Percentiles rank a stretch among this genome's conserved stretches.
These are phyloP conservation scores for Pitta sordida DNA, from an alignment of 2,113 vertebrate genomes.

Conservation along the genomic window DNA sequence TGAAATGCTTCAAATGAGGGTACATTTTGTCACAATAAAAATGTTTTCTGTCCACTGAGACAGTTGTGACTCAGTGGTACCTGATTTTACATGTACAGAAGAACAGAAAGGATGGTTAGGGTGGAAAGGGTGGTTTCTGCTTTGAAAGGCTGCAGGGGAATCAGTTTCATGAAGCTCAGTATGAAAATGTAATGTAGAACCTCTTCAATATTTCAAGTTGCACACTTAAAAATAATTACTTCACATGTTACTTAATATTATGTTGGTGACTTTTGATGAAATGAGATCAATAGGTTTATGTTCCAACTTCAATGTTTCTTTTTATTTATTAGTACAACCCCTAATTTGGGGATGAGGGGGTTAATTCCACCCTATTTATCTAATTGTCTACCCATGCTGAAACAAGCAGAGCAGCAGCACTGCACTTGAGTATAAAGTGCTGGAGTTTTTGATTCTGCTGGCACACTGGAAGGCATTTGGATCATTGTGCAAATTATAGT, in stretches of 20 bases:
- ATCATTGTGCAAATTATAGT: conserved; percentile 20
- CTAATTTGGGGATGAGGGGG: background rate
- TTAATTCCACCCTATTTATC: conserved; percentile 32
- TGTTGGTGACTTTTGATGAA: background rate
- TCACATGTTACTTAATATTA: background rate
- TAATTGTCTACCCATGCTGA: background rate
- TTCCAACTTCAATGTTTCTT: background rate
- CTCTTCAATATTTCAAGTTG: background rate
- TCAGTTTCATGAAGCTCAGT: background rate
- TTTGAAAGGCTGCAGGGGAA: background rate
- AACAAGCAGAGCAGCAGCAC: conserved; percentile 6
- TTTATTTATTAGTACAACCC: background rate
- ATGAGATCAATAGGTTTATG: background rate
- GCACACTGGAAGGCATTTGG: conserved; percentile 20
- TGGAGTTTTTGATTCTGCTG: conserved; percentile 3
- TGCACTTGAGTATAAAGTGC: background rate
- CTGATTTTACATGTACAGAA: background rate
- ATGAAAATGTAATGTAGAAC: background rate
- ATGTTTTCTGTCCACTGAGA: background rate
- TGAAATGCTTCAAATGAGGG: background rate
- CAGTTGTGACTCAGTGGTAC: background rate
- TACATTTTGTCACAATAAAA: conserved; percentile 3
- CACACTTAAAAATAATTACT: background rate
- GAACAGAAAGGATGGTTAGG: background rate
- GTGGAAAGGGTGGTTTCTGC: background rate